These are phyloP conservation scores for Mormyrus hasselquistii DNA, from an alignment of 2,797 vertebrate species.

Conservation along the genomic window DNA sequence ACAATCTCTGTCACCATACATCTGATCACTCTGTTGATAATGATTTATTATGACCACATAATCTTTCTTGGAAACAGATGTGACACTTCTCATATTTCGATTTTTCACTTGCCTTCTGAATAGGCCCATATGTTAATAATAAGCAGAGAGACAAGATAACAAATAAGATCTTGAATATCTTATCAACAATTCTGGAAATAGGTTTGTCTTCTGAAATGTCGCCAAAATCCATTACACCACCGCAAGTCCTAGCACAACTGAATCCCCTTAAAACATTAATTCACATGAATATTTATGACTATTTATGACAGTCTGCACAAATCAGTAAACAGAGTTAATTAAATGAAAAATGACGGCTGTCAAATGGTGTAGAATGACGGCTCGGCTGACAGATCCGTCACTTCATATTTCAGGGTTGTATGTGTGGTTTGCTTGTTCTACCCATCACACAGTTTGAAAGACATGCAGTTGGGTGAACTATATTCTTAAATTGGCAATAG, in stretches of 20 bases:
- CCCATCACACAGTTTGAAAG: neutral
- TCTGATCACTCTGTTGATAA: constrained; percentile 35
- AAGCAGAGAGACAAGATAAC: constrained; percentile 25
- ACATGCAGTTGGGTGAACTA: neutral
- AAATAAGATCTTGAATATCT: neutral
- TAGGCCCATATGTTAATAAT: constrained; percentile 54
- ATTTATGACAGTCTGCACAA: neutral
- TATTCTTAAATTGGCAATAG: neutral
- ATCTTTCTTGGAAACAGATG: constrained; percentile 39
- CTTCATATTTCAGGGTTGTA: neutral
- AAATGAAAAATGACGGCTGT: constrained; percentile 3
- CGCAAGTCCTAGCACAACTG: neutral
- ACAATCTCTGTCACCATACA: constrained; percentile 34
- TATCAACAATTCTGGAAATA: neutral
- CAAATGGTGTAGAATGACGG: neutral
- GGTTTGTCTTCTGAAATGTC: neutral
- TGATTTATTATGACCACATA: constrained; percentile 36
- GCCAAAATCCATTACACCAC: neutral
- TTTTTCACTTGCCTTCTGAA: constrained; percentile 46
- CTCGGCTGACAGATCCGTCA: neutral
- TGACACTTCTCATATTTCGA: constrained; percentile 45
- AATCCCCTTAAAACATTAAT: neutral
- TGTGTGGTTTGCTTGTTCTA: neutral
- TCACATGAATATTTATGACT: neutral
- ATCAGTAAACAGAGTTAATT: constrained; percentile 11